Conservation (phyloP, 2,888 invertebrate species). For the Cryptocheilus praepositus region DNA sequence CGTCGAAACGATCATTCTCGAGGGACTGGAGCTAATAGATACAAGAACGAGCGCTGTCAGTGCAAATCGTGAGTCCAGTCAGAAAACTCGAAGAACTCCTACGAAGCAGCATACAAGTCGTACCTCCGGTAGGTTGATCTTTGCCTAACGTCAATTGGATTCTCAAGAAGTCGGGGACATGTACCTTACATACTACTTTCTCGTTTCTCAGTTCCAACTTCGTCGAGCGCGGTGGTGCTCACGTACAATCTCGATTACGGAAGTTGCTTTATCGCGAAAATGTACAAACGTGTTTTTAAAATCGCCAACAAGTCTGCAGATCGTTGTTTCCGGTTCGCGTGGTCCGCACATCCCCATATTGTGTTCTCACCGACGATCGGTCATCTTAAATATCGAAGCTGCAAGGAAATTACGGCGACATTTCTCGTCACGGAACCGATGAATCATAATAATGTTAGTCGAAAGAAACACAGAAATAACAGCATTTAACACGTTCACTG, state of each 20-base stretch:
- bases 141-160: too few relatives aligned
- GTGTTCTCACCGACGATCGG: slow-evolving; percentile 76
- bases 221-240: slow-evolving; percentile 8
- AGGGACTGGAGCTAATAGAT: slow-evolving; percentile 61
- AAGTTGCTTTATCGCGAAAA: slow-evolving; percentile 65
- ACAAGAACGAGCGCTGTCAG: background rate
- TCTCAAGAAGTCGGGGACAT: too few relatives aligned
- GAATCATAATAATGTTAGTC: slow-evolving; percentile 38
- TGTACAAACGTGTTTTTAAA: slow-evolving; percentile 71
- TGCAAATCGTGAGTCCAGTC: background rate
- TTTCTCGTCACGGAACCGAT: slow-evolving; percentile 75
- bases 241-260: slow-evolving; percentile 72
- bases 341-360: slow-evolving; percentile 67
- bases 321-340: slow-evolving; percentile 73
- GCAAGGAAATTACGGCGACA: slow-evolving; percentile 76
- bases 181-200: too few relatives aligned
- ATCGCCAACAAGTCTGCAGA: slow-evolving; percentile 73
- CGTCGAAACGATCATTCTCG: slow-evolving; percentile 75
- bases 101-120: slow-evolving; percentile 22
- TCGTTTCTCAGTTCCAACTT: too few relatives aligned
- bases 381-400: slow-evolving; percentile 72
- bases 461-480: too few relatives aligned
- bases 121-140: too few relatives aligned
- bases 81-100: slow-evolving; percentile 16
- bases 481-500: too few relatives aligned